phyloP scores from a whole-genome alignment of 2,797 vertebrate species.

The Smutsia gigantea region DNA sequence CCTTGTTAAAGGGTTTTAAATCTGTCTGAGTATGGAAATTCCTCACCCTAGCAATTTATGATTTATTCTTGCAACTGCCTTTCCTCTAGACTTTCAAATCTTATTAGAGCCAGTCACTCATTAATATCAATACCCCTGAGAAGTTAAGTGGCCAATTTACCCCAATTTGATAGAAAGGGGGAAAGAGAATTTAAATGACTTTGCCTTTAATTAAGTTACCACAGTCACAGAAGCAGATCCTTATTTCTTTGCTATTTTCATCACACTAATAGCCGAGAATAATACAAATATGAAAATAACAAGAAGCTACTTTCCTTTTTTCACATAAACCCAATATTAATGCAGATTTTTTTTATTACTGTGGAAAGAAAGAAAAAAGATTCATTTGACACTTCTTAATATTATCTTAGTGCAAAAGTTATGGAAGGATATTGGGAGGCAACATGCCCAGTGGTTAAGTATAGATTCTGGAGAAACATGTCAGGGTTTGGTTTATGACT shows the following conservation, averaged over 20 bases:
- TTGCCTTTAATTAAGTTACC: constrained; percentile 66
- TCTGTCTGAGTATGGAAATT: constrained; percentile 57
- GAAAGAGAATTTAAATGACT: constrained; percentile 45
- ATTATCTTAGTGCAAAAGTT: background rate
- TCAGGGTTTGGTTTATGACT: background rate
- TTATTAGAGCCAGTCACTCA: constrained; percentile 51
- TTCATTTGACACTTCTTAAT: background rate
- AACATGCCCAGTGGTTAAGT: background rate
- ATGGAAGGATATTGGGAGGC: background rate
- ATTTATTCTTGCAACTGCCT: constrained; percentile 30
- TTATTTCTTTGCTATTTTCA: constrained; percentile 49
- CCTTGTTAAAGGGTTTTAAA: constrained; percentile 41
- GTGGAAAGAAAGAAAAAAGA: background rate
- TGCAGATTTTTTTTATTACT: background rate
- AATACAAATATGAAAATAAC: constrained; percentile 36
- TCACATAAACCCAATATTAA: background rate
- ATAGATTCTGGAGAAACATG: background rate
- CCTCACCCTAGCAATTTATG: constrained; percentile 52
- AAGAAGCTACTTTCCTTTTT: constrained; percentile 10
- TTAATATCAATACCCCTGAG: constrained; percentile 66
- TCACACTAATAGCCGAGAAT: background rate
- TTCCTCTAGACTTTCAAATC: constrained; percentile 53
- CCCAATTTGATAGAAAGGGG: constrained; percentile 49
- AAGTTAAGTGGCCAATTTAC: constrained; percentile 65
- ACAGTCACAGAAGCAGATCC: constrained; percentile 34